Evolutionary conservation across 2,797 vertebrate genomes (phyloP), one percentile per base, ranked within the genome.

Genomic region (Coregonus suidteri): DNA sequence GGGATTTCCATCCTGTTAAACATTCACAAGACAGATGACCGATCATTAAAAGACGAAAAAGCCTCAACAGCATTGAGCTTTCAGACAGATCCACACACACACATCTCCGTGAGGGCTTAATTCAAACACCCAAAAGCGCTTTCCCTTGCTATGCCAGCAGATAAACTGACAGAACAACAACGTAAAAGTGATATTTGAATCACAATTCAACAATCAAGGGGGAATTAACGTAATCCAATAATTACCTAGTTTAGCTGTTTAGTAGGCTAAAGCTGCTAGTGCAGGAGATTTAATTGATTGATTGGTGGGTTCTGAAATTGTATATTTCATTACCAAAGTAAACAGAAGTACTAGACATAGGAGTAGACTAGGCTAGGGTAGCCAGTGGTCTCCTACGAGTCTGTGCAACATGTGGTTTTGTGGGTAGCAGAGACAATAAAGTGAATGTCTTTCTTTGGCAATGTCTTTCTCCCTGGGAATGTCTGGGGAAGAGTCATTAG

Each of bases 361-460:
- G 20, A 4, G 13, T 11, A 35, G 1, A 59, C 15, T 69, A 65
- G 47, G 41, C 37, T 11, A 31, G 20, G 51, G 52, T 41, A 81
- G 67, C 70, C 75, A 52, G 37, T 56, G 20, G 74, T 51, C 34
- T 37, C 7, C 31, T 34, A 54, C 37, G 81, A 62, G 51, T 81
- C 68, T 86, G 77, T 16, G 66, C 52, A 90, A 82, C 75, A 77
- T 82, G 85, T 86, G 83, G 67, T 85, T 85, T 82, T 77, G 71
- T 74, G 20, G 52, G 71, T 34, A 69, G 71, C 70, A 82, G 31
- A 47, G 15, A 82, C 65, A 83, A 75, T 82, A 74, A 79, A 65
- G 52, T 59, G 73, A 82, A 85, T 47, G 16, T 51, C 20, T 81
- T 74, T 59, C 53, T 77, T 7, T 77, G 54, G 77, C 47, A 76